These are phyloP conservation scores for Prunella strophiata DNA, from an alignment of 2,797 vertebrate genomes.

Conservation along the genomic window DNA sequence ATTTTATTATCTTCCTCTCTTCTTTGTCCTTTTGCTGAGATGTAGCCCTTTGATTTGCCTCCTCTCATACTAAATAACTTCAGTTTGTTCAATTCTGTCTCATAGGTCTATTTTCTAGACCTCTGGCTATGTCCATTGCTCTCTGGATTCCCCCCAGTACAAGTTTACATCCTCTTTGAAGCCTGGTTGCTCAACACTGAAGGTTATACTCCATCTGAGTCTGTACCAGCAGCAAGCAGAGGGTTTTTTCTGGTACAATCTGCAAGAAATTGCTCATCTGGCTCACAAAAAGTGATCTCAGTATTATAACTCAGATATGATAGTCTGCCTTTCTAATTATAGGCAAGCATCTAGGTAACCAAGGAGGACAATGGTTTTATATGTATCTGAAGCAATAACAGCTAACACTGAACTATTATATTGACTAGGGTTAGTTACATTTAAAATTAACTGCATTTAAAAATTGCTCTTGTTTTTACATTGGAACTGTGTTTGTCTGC, in stretches of 20 bases:
- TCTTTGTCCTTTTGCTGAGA: background rate
- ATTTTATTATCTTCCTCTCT: background rate
- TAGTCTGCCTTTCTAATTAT: background rate
- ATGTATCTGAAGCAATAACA: background rate
- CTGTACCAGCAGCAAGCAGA: background rate
- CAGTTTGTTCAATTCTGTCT: background rate
- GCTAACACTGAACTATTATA: background rate
- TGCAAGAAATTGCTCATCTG: background rate
- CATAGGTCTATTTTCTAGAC: background rate
- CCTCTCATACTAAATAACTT: background rate
- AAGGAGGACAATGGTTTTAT: background rate
- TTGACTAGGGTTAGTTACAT: background rate
- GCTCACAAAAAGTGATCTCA: background rate
- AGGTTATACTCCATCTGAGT: background rate
- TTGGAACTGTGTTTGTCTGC: background rate
- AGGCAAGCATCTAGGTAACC: background rate
- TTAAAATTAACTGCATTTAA: background rate
- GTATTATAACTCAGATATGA: background rate
- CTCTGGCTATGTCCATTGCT: background rate
- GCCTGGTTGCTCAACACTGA: background rate
- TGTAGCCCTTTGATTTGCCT: background rate
- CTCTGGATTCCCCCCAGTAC: background rate
- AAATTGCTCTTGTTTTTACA: background rate
- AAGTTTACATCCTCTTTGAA: background rate
- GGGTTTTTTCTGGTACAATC: background rate